Evolutionary conservation across 1,140 invertebrate genomes (phyloP), one percentile per base, ranked within the genome.

Genomic region (Leptinotarsa undecemlineata): DNA sequence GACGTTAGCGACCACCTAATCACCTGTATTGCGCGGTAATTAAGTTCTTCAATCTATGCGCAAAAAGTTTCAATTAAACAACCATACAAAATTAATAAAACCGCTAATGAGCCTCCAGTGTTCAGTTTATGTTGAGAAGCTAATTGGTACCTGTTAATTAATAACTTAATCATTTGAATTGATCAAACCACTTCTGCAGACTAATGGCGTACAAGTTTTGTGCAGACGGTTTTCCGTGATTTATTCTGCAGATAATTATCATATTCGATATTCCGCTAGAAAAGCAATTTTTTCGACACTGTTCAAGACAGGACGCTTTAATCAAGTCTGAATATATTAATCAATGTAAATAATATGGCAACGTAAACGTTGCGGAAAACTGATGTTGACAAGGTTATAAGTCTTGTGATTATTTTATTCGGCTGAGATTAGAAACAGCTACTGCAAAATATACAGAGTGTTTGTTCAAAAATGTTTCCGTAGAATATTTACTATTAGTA

Each of bases 131-230:
- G 51, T 57, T 57, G 15, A 19, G 51, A 19, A 57, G 51, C 51
- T 57, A 57, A 57, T 57, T 57, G 3, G 15, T 57, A 57, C 51
- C n/a, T 57, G 51, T 19, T 57, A 57, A 57, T 57, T 57, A 57
- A 57, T 57, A 57, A 57, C 51, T 57, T 57, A 57, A 57, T 57
- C 51, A 19, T 57, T 57, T 57, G 51, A 57, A 57, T 57, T 57
- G 51, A 57, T 57, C 17, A 57, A 57, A 57, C 15, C 17, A 57
- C 51, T 57, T 57, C 15, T 57, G 51, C 51, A 57, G 51, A 57
- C 51, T 57, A 57, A 57, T 57, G 14, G 51, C n/a, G 17, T 57
- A 57, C 51, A 57, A 57, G 15, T 57, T 57, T 57, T 57, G n/a
- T 57, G 51, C n/a, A 15, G 51, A 19, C 51, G 17, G 13, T 19